A percentile compares a stretch with the other conserved stretches of the same genome.
These are phyloP conservation scores for Cabera pusaria DNA, from an alignment of 2,888 invertebrate species.

Conservation along the genomic window DNA sequence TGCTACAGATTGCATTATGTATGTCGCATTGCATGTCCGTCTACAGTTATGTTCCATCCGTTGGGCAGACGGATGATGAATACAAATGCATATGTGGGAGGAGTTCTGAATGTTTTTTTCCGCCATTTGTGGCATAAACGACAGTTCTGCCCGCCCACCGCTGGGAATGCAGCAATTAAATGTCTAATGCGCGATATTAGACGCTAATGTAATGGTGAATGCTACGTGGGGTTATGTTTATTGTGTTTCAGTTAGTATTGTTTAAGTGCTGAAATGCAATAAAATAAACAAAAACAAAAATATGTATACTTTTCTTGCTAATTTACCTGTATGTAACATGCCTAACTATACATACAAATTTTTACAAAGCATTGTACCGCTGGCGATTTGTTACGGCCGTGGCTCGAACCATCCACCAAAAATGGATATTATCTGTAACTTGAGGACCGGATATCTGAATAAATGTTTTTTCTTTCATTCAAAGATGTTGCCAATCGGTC, in stretches of 20 bases:
- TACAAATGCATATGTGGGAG: constrained; percentile 56
- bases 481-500: too few relatives aligned
- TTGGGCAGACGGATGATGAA: constrained; percentile 43
- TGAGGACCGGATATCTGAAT: too few relatives aligned
- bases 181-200: constrained; percentile 41
- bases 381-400: too few relatives aligned
- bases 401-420: too few relatives aligned
- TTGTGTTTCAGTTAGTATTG: constrained; percentile 2
- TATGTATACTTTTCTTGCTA: too few relatives aligned
- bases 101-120: constrained; percentile 50
- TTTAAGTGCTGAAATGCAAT: too few relatives aligned
- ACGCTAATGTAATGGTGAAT: constrained; percentile 36
- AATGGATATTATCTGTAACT: too few relatives aligned
- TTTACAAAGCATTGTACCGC: too few relatives aligned
- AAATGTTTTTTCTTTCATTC: too few relatives aligned
- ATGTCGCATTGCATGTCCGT: constrained; percentile 48
- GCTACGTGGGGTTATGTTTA: constrained; percentile 19
- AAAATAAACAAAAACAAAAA: too few relatives aligned
- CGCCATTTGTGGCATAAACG: constrained; percentile 57
- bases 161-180: constrained; percentile 50
- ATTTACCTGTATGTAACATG: too few relatives aligned
- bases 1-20: constrained; percentile 30
- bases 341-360: too few relatives aligned
- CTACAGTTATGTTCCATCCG: constrained; percentile 51
- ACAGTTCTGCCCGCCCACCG: constrained; percentile 50